These are phyloP conservation scores for Lytechinus pictus DNA, from an alignment of 35 echinoderm and acorn worm species.

Conservation along the genomic window DNA sequence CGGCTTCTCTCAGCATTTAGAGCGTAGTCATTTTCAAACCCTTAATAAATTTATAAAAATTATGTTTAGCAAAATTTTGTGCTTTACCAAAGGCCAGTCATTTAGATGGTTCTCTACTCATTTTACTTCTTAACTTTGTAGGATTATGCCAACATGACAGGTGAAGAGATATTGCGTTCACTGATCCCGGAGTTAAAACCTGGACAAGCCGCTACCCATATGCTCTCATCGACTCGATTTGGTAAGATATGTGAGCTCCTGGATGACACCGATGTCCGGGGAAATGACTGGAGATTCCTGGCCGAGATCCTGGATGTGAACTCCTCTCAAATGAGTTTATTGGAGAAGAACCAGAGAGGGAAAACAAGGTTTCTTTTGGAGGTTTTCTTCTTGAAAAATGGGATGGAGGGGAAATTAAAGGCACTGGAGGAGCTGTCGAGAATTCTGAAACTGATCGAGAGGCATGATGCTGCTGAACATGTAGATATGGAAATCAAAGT, in stretches of 20 bases:
- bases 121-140: background rate
- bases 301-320: background rate
- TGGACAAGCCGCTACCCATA: background rate
- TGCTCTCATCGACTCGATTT: background rate
- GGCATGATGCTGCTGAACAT: background rate
- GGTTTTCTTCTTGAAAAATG: constrained; percentile 15
- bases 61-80: no score
- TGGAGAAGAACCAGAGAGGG: background rate
- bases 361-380: background rate
- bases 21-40: no score
- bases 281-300: background rate
- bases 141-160: background rate
- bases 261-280: background rate
- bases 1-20: no score
- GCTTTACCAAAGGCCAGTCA: background rate
- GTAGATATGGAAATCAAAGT: background rate
- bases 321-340: background rate
- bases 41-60: no score
- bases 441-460: background rate
- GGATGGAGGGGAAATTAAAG: background rate
- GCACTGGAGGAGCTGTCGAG: background rate
- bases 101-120: background rate
- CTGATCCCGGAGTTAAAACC: background rate
- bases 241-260: constrained; percentile 16
- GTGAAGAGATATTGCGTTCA: background rate